Conservation (phyloP, 2,888 invertebrate species). For the Artemia sp. region DNA sequence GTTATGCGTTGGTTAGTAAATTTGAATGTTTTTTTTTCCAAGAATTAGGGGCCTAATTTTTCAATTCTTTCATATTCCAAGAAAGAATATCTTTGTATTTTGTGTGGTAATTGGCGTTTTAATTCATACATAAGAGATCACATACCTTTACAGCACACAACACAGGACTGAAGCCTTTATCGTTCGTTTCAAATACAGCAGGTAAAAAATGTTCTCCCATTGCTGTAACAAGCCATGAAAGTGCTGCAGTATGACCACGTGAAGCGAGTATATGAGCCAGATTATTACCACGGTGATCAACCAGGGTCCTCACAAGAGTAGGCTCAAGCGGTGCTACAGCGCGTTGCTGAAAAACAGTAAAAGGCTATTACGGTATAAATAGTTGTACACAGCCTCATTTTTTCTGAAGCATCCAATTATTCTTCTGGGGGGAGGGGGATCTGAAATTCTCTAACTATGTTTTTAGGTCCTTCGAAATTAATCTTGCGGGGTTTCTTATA, state of each 20-base stretch:
- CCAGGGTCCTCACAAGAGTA: conserved; percentile 32
- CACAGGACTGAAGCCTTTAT: conserved; percentile 31
- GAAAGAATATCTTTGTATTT: no score
- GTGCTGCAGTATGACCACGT: conserved; percentile 30
- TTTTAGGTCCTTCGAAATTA: no score
- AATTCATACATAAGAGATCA: not conserved
- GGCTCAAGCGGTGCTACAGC: conserved; percentile 31
- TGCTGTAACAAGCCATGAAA: conserved; percentile 31
- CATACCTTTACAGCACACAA: conserved; percentile 31
- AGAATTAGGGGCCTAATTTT: no score
- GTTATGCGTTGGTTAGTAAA: no score
- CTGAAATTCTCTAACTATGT: no score
- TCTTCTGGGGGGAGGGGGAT: no score
- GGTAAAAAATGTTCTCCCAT: conserved; percentile 26
- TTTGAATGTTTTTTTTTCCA: no score
- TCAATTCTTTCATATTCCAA: no score
- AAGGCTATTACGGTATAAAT: not conserved
- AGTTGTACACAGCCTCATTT: not conserved
- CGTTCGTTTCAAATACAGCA: conserved; percentile 32
- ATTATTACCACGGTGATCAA: conserved; percentile 32
- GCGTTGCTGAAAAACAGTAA: conserved; percentile 27
- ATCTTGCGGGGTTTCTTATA: no score
- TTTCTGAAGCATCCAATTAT: no score
- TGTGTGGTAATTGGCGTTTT: no score
- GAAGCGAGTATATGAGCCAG: conserved; percentile 31